These are phyloP conservation scores for Megalonaias nervosa DNA, from an alignment of 1,140 invertebrate genomes.

Conservation along the genomic window DNA sequence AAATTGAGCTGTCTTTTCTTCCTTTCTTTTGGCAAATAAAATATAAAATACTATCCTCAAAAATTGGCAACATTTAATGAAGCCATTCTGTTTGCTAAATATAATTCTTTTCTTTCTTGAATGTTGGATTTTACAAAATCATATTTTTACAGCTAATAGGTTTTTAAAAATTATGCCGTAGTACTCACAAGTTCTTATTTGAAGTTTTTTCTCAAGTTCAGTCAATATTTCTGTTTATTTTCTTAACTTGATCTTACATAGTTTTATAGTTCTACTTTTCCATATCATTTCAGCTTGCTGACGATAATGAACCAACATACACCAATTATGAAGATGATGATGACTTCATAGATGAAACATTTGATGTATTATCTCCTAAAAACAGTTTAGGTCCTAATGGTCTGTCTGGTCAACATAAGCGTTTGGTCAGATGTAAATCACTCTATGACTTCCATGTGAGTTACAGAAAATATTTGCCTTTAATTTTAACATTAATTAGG, in stretches of 20 bases:
- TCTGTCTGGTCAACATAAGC: slow-evolving; percentile 37
- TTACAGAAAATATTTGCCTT: neutral
- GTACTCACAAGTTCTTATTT: too few relatives aligned
- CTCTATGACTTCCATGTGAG: slow-evolving; percentile 68
- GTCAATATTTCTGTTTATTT: neutral
- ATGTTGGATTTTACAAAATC: too few relatives aligned
- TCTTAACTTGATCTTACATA: neutral
- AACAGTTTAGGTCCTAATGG: slow-evolving; percentile 34
- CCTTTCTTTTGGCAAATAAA: too few relatives aligned
- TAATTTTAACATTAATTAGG: neutral
- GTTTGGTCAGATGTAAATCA: slow-evolving; percentile 54
- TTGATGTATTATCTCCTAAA: slow-evolving; percentile 40
- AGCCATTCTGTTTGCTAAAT: too few relatives aligned
- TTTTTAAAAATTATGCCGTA: too few relatives aligned
- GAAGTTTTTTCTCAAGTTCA: too few relatives aligned
- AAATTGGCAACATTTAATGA: too few relatives aligned
- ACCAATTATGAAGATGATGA: slow-evolving; percentile 65
- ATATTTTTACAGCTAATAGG: too few relatives aligned
- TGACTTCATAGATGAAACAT: slow-evolving; percentile 68
- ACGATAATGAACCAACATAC: slow-evolving; percentile 65
- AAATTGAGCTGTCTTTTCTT: too few relatives aligned
- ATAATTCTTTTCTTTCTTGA: too few relatives aligned
- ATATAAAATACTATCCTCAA: too few relatives aligned
- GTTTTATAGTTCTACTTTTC: neutral
- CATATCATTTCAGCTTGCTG: slow-evolving; percentile 52